Evolutionary conservation across 1,140 invertebrate genomes (phyloP), one percentile per base, ranked within the genome.

Genomic region (Aphaenogaster ashmeadi): DNA sequence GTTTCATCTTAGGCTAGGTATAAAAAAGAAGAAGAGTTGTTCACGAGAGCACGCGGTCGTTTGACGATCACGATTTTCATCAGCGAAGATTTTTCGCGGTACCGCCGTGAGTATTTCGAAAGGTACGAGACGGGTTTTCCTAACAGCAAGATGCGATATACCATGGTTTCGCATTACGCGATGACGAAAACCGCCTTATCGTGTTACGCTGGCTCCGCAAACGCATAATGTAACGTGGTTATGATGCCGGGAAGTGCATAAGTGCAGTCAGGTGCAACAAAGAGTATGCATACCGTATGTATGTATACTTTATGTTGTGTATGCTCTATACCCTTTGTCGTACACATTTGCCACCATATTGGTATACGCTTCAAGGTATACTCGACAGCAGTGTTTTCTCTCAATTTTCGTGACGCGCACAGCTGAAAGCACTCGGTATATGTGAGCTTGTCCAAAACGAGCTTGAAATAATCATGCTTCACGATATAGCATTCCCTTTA

Each of bases 201-300:
- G 54, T 44, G 33, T 84, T 84, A 84, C 69, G 80, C 50, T 54
- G 52, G 54, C 69, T 84, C 69, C 13, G 69, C 80, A 75, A 84
- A 75, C 69, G 69, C 62, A 50, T 75, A 84, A 84, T 75, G 69
- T 84, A 84, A 84, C 44, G 69, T 33, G 44, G 80, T 84, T 84
- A 84, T 50, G 80, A 75, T 60, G 80, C 69, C 80, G 41, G 80
- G 15, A 84, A 75, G 80, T 84, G 80, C 80, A 84, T 84, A 84
- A 84, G 80, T 84, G 80, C 80, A 84, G 80, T 84, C 80, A 75
- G 56, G 80, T 75, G 69, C 80, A 50, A 75, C 80, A 84, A 84
- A 84, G 80, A 84, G 69, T 84, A 84, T 84, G 69, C 69, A 75
- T 52, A 62, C 33, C 18, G 15, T 60, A 74, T 36, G 52, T 60